Percentiles rank a stretch among this genome's conserved stretches.
Evolutionary conservation across 2,797 vertebrate species (phyloP).

Genomic region (Pampus argenteus): DNA sequence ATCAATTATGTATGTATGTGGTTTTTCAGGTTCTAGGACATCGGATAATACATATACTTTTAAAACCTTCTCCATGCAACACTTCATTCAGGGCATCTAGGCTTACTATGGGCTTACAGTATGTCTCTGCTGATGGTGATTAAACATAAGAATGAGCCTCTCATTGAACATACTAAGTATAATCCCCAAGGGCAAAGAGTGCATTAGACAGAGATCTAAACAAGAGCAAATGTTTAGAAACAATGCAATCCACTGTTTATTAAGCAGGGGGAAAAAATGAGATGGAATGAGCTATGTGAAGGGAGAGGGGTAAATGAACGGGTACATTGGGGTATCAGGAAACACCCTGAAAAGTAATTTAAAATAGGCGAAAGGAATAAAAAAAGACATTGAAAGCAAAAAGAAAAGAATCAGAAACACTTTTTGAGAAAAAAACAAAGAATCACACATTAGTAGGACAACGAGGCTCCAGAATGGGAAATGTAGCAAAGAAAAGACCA

Average conservation of each 20-base stretch:
- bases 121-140: constrained; percentile 40
- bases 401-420: not conserved
- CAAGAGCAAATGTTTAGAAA: constrained; percentile 69
- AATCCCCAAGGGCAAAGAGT: constrained; percentile 64
- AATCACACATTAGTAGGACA: not conserved
- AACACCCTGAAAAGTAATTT: constrained; percentile 5
- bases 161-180: constrained; percentile 52
- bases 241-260: constrained; percentile 63
- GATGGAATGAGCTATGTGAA: constrained; percentile 19
- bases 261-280: constrained; percentile 27
- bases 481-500: constrained; percentile 8
- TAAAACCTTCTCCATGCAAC: constrained; percentile 10
- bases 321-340: constrained; percentile 3
- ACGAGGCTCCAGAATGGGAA: not conserved
- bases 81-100: constrained; percentile 12
- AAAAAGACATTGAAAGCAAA: not conserved
- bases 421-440: not conserved
- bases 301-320: constrained; percentile 5
- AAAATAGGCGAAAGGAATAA: constrained; percentile 8
- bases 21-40: not conserved
- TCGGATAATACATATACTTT: constrained; percentile 24
- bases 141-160: constrained; percentile 52
- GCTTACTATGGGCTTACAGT: constrained; percentile 28
- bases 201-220: constrained; percentile 64
- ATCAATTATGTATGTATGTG: no score